Percentiles rank a stretch among this genome's conserved stretches.
Conservation (phyloP, 2,797 vertebrate genomes). For the Hydrophis major region DNA sequence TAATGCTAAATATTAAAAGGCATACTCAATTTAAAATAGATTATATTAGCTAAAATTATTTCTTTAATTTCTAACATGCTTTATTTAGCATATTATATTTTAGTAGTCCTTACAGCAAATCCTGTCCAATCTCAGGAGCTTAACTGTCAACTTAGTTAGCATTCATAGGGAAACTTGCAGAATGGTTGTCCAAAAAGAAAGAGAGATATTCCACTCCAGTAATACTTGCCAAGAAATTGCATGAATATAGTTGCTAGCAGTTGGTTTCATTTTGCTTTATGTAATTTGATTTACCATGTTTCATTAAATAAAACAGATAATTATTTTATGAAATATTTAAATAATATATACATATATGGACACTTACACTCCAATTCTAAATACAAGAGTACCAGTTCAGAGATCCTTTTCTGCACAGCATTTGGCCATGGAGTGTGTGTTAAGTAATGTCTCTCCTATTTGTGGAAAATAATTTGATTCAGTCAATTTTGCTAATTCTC, state of each 20-base stretch:
- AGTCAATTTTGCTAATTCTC: background rate
- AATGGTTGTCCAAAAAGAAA: background rate
- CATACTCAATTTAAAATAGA: background rate
- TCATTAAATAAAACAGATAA: background rate
- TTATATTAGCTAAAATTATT: background rate
- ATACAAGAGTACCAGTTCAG: background rate
- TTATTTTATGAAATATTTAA: background rate
- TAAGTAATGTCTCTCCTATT: background rate
- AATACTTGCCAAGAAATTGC: background rate
- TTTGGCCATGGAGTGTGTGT: background rate
- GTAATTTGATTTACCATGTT: background rate
- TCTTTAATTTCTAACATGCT: background rate
- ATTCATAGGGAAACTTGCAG: background rate
- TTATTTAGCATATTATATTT: background rate
- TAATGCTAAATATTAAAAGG: background rate
- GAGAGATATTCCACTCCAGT: background rate
- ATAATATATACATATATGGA: background rate
- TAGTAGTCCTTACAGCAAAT: background rate
- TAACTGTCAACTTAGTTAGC: background rate
- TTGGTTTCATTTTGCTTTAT: background rate
- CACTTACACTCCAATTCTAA: background rate
- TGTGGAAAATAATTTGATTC: background rate
- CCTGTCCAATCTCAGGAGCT: background rate
- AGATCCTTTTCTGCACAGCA: background rate
- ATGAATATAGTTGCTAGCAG: background rate